Conservation (phyloP, 2,888 invertebrate genomes). For the Tetragnatha montana region DNA sequence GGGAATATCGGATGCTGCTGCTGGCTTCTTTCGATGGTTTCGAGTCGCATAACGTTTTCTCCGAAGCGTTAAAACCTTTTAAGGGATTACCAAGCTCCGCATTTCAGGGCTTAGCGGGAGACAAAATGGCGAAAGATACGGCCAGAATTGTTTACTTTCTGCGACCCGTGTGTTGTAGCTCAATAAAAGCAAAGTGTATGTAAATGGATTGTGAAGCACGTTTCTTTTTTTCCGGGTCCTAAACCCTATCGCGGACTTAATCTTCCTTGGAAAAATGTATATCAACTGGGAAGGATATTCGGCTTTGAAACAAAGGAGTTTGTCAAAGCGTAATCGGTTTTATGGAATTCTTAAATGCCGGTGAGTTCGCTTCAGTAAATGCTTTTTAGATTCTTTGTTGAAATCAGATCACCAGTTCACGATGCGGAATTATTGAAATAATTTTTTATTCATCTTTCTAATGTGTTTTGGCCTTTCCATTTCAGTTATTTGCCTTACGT, state of each 20-base stretch:
- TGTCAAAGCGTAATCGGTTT: not conserved
- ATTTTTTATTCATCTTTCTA: not conserved
- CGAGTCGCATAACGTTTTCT: not conserved
- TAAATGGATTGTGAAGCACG: not conserved
- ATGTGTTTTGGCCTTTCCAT: not conserved
- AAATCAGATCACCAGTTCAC: not conserved
- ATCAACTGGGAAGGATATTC: not conserved
- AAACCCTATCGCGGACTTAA: not conserved
- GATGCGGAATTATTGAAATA: not conserved
- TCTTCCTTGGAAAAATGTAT: not conserved
- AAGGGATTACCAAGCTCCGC: not conserved
- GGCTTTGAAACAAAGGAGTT: not conserved
- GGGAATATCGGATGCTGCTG: not conserved
- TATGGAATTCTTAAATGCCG: not conserved
- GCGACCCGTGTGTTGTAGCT: not conserved
- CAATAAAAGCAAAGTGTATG: not conserved
- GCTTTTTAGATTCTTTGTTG: not conserved
- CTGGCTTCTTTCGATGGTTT: not conserved
- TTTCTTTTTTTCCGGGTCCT: not conserved
- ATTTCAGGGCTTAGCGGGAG: not conserved
- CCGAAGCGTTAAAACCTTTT: not conserved
- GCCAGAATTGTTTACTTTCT: not conserved
- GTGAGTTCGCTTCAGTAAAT: not conserved
- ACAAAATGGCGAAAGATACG: not conserved
- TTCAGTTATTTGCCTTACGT: not conserved